Percentiles rank a stretch among this genome's conserved stretches.
Conservation (phyloP, 2,113 vertebrate species). For the Erpornis zantholeuca region DNA sequence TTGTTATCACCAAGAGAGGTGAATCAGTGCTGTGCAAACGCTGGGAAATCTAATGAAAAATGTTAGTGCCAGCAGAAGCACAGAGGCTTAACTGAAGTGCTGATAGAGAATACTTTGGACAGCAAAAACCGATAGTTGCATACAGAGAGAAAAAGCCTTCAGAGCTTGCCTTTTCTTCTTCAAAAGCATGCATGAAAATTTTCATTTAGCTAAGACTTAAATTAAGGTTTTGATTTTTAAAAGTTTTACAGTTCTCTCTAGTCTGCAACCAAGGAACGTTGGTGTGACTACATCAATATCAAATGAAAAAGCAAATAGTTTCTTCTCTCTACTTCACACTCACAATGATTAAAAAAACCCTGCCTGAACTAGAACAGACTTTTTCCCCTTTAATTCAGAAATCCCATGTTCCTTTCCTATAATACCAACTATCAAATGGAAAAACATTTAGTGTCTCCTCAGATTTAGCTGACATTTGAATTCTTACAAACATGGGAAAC, state of each 20-base stretch:
- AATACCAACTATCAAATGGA: neutral
- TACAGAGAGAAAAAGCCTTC: slow-evolving; percentile 46
- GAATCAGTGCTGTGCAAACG: slow-evolving; percentile 43
- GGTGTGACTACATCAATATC: neutral
- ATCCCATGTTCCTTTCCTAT: neutral
- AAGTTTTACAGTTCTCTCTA: slow-evolving; percentile 25
- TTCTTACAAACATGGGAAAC: neutral
- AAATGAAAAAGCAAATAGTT: slow-evolving; percentile 23
- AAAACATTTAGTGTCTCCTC: neutral
- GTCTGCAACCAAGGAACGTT: neutral
- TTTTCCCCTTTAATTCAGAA: neutral
- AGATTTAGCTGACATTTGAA: slow-evolving; percentile 9
- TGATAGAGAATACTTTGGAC: slow-evolving; percentile 62
- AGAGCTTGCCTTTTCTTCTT: slow-evolving; percentile 40
- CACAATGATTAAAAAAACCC: slow-evolving; percentile 13
- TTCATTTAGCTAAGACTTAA: slow-evolving; percentile 57
- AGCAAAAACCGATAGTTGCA: slow-evolving; percentile 43
- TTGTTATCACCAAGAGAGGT: slow-evolving; percentile 49
- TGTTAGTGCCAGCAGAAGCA: slow-evolving; percentile 37
- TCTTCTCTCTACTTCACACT: neutral
- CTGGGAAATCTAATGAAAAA: slow-evolving; percentile 47
- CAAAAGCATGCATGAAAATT: slow-evolving; percentile 30
- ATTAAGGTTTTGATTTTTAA: slow-evolving; percentile 51
- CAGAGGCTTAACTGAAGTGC: slow-evolving; percentile 64
- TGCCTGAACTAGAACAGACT: neutral